These are phyloP conservation scores for Avahi laniger DNA, from an alignment of 2,797 vertebrate genomes.

Conservation along the genomic window DNA sequence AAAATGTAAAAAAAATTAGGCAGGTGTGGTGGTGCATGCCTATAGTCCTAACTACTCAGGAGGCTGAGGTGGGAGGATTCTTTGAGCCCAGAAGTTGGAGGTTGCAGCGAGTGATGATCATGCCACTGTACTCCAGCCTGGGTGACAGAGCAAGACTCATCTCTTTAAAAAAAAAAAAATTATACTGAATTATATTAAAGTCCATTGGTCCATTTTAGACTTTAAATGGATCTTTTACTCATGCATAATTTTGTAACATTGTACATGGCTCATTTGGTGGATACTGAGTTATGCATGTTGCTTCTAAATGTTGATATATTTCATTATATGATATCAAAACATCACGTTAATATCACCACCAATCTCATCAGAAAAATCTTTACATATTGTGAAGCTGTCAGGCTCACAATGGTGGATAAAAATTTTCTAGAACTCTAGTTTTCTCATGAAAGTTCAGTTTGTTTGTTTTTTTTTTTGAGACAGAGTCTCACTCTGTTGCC, in stretches of 20 bases:
- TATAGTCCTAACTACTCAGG: too few relatives aligned
- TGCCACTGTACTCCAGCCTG: too few relatives aligned
- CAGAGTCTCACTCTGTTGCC: too few relatives aligned
- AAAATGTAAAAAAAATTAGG: too few relatives aligned
- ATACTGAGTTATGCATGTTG: neutral
- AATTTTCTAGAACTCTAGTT: neutral
- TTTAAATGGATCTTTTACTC: neutral
- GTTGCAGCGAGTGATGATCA: too few relatives aligned
- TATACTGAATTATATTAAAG: neutral
- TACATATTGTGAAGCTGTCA: neutral
- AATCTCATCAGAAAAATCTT: neutral
- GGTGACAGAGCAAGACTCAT: too few relatives aligned
- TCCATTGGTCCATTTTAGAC: neutral
- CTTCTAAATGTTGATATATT: neutral
- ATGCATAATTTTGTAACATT: rapidly evolving
- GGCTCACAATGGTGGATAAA: neutral
- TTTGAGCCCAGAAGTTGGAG: too few relatives aligned
- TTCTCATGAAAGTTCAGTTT: neutral
- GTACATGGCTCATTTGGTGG: neutral
- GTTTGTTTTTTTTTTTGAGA: too few relatives aligned
- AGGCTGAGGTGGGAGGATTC: too few relatives aligned
- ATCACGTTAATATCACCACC: too few relatives aligned
- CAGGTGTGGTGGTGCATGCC: too few relatives aligned
- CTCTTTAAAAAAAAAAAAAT: too few relatives aligned
- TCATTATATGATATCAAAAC: neutral